Conservation (phyloP, 2,797 vertebrate genomes). For the Coregonus sp. region DNA sequence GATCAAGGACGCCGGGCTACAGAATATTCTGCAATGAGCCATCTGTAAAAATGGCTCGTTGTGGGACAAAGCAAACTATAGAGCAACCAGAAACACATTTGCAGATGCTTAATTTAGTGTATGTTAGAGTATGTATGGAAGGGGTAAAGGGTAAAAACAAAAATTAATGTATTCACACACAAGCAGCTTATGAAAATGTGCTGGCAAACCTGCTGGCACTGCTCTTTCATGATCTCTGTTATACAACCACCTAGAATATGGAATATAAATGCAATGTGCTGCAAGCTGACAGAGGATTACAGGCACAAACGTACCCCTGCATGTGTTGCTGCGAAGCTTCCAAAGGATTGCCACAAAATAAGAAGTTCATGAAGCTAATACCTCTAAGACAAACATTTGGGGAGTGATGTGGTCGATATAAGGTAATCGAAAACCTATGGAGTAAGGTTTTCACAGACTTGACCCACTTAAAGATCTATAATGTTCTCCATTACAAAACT, state of each 20-base stretch:
- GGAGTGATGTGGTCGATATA: neutral
- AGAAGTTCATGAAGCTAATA: conserved; percentile 7
- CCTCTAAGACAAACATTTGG: neutral
- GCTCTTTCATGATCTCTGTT: conserved; percentile 21
- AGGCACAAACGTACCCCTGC: neutral
- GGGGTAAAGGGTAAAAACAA: neutral
- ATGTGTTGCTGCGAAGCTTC: conserved; percentile 6
- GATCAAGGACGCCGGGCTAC: no score
- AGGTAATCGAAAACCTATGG: neutral
- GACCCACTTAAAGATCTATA: neutral
- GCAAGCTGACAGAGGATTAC: conserved; percentile 26
- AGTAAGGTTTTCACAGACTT: neutral
- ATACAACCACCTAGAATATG: conserved; percentile 19
- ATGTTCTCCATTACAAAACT: neutral
- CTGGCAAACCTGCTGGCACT: conserved; percentile 23
- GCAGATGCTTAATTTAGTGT: neutral
- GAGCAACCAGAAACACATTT: neutral
- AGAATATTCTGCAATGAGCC: no score
- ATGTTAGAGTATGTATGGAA: neutral
- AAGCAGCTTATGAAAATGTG: neutral
- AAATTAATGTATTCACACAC: conserved; percentile 1
- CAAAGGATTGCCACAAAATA: neutral
- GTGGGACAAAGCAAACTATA: neutral
- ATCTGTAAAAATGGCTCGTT: neutral
- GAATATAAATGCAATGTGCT: conserved; percentile 19